Percentiles rank a stretch among this genome's conserved stretches.
These are phyloP conservation scores for Metallyticus violacea DNA, from an alignment of 2,888 invertebrate species.

Conservation along the genomic window DNA sequence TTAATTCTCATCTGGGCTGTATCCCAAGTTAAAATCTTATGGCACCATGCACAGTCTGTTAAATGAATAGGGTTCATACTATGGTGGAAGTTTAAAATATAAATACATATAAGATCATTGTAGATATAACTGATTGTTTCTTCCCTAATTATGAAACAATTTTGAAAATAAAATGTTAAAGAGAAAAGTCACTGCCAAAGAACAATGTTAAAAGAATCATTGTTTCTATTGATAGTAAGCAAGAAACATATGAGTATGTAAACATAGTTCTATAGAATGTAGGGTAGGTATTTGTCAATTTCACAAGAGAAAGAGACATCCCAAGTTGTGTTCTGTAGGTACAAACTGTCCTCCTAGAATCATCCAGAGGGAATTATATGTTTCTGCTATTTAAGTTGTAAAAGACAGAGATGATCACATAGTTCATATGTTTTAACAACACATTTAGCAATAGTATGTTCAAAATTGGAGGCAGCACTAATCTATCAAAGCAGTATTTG, in stretches of 20 bases:
- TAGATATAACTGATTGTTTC: constrained; percentile 6
- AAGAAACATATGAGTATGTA: background rate
- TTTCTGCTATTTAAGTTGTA: background rate
- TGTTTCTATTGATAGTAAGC: constrained; percentile 16
- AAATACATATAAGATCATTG: background rate
- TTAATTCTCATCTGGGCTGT: background rate
- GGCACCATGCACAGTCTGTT: constrained; percentile 17
- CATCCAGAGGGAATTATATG: background rate
- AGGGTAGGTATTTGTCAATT: constrained; percentile 5
- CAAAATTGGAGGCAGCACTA: too few relatives aligned
- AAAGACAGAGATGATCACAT: constrained; percentile 3
- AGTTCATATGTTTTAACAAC: too few relatives aligned
- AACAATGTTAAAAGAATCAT: constrained; percentile 6
- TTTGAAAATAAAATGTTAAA: constrained; percentile 13
- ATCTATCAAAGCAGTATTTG: too few relatives aligned
- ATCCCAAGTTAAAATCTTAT: background rate
- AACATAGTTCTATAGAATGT: constrained; percentile 4
- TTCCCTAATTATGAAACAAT: constrained; percentile 11
- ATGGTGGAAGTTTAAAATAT: constrained; percentile 1
- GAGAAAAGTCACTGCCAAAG: constrained; percentile 15
- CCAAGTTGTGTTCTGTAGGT: constrained; percentile 14
- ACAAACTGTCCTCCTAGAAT: background rate
- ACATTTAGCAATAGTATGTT: too few relatives aligned
- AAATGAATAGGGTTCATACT: background rate
- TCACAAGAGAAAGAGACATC: background rate